phyloP scores from a whole-genome alignment of 2,113 vertebrate species.

The Catharus bicknelli region DNA sequence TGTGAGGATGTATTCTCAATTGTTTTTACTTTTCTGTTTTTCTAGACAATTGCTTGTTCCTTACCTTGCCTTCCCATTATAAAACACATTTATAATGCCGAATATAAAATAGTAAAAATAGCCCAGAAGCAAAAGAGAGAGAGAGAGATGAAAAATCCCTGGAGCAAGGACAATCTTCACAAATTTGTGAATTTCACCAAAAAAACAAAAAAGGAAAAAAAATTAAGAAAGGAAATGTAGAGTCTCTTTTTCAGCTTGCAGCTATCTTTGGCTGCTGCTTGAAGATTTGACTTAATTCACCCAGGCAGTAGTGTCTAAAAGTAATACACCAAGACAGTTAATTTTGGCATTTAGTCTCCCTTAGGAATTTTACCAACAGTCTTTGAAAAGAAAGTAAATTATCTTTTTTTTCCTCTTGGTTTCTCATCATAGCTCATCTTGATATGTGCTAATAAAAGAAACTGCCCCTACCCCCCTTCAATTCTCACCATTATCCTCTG shows the following conservation, averaged over 20 bases:
- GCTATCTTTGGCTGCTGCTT: constrained; percentile 58
- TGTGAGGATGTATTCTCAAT: background rate
- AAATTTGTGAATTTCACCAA: constrained; percentile 42
- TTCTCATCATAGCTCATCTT: constrained; percentile 53
- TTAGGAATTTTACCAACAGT: constrained; percentile 74
- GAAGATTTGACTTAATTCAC: constrained; percentile 71
- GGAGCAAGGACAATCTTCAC: constrained; percentile 41
- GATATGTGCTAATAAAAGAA: constrained; percentile 39
- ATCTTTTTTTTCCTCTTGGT: constrained; percentile 36
- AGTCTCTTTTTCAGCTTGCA: constrained; percentile 42
- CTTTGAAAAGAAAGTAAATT: constrained; percentile 70
- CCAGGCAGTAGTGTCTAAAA: constrained; percentile 66
- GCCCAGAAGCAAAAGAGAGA: background rate
- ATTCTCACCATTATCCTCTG: constrained; percentile 44
- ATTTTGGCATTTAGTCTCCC: constrained; percentile 73
- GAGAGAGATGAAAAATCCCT: background rate
- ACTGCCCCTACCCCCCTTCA: background rate
- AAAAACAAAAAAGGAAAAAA: background rate
- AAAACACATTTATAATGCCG: constrained; percentile 40
- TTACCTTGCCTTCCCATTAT: constrained; percentile 15
- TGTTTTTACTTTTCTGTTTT: constrained; percentile 34
- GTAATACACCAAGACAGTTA: constrained; percentile 70
- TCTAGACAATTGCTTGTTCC: constrained; percentile 16
- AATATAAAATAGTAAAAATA: constrained; percentile 42
- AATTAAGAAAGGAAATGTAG: background rate